Conservation (phyloP, 2,797 vertebrate genomes). For the Sternotherus odoratus region DNA sequence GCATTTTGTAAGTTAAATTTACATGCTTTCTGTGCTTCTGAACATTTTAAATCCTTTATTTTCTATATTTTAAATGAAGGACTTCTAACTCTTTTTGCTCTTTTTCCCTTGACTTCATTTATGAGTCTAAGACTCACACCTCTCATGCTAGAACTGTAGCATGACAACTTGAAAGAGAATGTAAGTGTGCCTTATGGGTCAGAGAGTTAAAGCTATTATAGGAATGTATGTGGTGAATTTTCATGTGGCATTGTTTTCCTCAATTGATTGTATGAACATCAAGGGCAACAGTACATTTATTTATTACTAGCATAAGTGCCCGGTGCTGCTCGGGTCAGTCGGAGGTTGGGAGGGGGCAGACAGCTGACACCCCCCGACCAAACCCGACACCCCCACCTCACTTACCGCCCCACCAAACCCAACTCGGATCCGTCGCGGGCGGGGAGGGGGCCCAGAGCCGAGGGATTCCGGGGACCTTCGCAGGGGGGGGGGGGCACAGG, state of each 20-base stretch:
- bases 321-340: too few species aligned
- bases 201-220: not conserved
- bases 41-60: not conserved
- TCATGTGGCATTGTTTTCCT: not conserved
- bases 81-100: not conserved
- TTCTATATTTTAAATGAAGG: not conserved
- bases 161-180: rapidly evolving
- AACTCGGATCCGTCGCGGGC: too few species aligned
- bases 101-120: not conserved
- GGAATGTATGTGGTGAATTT: not conserved
- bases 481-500: too few species aligned
- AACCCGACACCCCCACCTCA: too few species aligned
- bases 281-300: not conserved
- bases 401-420: too few species aligned
- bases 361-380: too few species aligned
- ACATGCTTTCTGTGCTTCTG: not conserved
- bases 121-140: not conserved
- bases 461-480: too few species aligned
- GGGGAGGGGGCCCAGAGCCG: too few species aligned
- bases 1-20: not conserved
- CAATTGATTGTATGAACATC: not conserved
- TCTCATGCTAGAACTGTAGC: not conserved
- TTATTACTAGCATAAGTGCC: too few species aligned
- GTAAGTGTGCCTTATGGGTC: not conserved
- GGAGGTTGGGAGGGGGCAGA: too few species aligned